phyloP scores from a whole-genome alignment of 2,888 invertebrate species.

The Branchellion lobata region DNA sequence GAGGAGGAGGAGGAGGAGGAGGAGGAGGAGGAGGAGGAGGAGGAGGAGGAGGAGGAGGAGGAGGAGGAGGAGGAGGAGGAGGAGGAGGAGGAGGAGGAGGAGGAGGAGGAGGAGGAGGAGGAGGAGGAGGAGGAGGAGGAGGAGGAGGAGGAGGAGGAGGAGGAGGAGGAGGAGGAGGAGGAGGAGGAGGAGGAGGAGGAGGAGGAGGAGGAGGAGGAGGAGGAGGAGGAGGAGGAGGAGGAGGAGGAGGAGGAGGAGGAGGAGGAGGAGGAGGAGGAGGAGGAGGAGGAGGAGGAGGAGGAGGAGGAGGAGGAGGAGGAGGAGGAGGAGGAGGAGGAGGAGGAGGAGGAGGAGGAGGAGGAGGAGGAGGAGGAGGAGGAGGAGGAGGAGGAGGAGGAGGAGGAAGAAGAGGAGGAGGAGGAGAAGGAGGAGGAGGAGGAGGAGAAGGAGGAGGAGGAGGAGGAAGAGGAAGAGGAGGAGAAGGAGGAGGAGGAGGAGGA shows the following conservation, averaged over 20 bases:
- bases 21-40: background rate
- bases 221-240: conserved; percentile 2
- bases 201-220: background rate
- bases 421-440: conserved; percentile 31
- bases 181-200: background rate
- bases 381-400: background rate
- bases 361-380: background rate
- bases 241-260: background rate
- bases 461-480: background rate
- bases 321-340: conserved; percentile 17
- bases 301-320: background rate
- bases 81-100: background rate
- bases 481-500: background rate
- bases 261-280: background rate
- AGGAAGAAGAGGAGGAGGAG: background rate
- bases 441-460: conserved; percentile 17
- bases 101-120: background rate
- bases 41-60: background rate
- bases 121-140: conserved; percentile 11
- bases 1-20: background rate
- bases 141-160: background rate
- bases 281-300: background rate
- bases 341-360: background rate
- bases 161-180: background rate
- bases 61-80: background rate